These are phyloP conservation scores for Caligus rogercresseyi DNA, from an alignment of 1,140 invertebrate genomes.

Conservation along the genomic window DNA sequence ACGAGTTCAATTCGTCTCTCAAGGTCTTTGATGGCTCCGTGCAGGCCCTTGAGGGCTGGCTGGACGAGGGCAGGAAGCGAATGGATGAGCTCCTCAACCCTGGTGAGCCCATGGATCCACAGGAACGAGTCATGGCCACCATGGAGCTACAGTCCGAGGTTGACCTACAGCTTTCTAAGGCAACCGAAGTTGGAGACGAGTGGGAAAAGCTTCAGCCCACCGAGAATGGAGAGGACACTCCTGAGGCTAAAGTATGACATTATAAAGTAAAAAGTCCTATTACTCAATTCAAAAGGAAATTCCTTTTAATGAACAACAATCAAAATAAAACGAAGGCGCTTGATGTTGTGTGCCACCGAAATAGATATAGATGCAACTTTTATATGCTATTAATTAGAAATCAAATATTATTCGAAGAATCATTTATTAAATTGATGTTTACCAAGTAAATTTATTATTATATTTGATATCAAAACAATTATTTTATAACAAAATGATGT, in stretches of 20 bases:
- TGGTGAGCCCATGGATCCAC: not conserved
- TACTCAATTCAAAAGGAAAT: no score
- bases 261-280: no score
- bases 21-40: slow-evolving; percentile 7
- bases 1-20: slow-evolving; percentile 2
- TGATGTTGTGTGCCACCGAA: no score
- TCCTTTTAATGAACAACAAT: no score
- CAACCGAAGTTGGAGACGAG: not conserved
- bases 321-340: no score
- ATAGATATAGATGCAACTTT: no score
- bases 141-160: slow-evolving; percentile 14
- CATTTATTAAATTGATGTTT: no score
- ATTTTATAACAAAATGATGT: no score
- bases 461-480: no score
- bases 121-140: slow-evolving; percentile 15
- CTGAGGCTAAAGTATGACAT: slow-evolving; percentile 4
- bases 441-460: no score
- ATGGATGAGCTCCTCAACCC: slow-evolving; percentile 17
- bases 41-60: slow-evolving; percentile 2
- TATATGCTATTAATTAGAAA: no score
- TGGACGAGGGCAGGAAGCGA: not conserved
- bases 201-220: slow-evolving; percentile 12
- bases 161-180: not conserved
- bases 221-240: slow-evolving; percentile 2
- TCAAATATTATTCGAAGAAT: no score